These are phyloP conservation scores for Hydriomena furcata DNA, from an alignment of 2,888 invertebrate genomes.

Conservation along the genomic window DNA sequence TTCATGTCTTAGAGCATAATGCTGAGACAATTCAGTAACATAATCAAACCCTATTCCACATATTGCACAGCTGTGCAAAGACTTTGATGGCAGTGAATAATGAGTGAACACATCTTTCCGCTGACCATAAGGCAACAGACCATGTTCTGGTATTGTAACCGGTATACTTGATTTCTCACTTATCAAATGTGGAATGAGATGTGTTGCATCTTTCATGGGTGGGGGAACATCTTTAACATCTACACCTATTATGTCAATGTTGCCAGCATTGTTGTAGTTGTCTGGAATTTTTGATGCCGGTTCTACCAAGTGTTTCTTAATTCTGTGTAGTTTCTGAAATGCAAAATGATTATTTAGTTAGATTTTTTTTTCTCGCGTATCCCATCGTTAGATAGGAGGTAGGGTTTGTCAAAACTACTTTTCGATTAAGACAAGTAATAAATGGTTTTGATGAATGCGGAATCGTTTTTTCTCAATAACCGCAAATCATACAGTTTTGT, in stretches of 20 bases:
- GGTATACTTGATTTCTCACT: conserved; percentile 47
- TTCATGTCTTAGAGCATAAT: conserved; percentile 61
- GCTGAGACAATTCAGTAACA: conserved; percentile 57
- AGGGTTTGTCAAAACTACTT: too few species aligned
- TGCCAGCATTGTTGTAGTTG: conserved; percentile 34
- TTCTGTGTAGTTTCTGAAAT: conserved; percentile 71
- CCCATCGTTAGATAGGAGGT: too few species aligned
- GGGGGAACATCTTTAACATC: conserved; percentile 60
- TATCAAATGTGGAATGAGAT: conserved; percentile 54
- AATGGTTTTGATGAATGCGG: too few species aligned
- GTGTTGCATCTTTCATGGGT: conserved; percentile 50
- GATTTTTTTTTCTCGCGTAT: conserved; percentile 3
- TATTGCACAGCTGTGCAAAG: conserved; percentile 53
- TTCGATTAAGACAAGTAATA: too few species aligned
- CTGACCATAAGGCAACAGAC: conserved; percentile 44
- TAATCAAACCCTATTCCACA: conserved; percentile 66
- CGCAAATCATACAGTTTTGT: too few species aligned
- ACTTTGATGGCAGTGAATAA: conserved; percentile 36
- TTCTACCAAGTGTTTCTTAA: conserved; percentile 63
- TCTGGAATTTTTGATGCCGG: conserved; percentile 33
- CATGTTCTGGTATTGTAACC: conserved; percentile 43
- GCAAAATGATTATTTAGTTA: background rate
- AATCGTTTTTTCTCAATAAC: too few species aligned
- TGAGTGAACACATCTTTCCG: conserved; percentile 54
- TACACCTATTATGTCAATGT: conserved; percentile 67